Evolutionary conservation across 1,140 invertebrate species (phyloP), one percentile per base, ranked within the genome.

Genomic region (Akabosia matsudoensis): DNA sequence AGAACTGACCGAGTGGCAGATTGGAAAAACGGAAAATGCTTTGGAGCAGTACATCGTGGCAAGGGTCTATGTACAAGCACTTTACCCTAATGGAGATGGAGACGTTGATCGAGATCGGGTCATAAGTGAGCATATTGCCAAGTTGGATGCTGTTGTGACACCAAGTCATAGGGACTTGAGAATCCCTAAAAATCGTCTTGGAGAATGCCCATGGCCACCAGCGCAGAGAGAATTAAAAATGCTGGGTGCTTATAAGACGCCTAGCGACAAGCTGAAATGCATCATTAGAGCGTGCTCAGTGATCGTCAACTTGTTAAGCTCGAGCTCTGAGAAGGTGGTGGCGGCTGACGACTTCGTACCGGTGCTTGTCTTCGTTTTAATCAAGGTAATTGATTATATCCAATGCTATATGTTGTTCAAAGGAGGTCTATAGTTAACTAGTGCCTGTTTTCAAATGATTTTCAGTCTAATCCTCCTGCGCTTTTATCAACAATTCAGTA

Each of bases 291-390:
- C 95, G 83, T 92, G 95, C 61, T 91, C 91, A 3, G 95, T 95
- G 79, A 96, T 99, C 75, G 95, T 97, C 90, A 96, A 96, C 84
- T 87, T 98, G 72, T 86, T 98, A 72, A 91, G 92, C 26, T 90
- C 92, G 28, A 92, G 89, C 64, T 87, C 89, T 78, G 86, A 88
- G 71, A 91, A 91, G 80, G 89, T 89, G 1, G 95, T 96, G 16
- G 92, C 96, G 28, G 97, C 97, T 1, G 97, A 99, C 85, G 97
- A 99, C 87, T 90, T 99, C 80, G 93, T 96, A 82, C 97, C 97
- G 14, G 95, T 98, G 26, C 88, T 99, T 54, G 96, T 99, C 45
- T 98, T 93, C 85, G 94, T 99, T 72, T 91, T 99, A 73, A 95
- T 99, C 78, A 97, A 96, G 90, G 93, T 93, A 85, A 86, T 45